Base-by-base conservation (phyloP, 2,113 vertebrate genomes). In the Gorsachius goisagi region DNA sequence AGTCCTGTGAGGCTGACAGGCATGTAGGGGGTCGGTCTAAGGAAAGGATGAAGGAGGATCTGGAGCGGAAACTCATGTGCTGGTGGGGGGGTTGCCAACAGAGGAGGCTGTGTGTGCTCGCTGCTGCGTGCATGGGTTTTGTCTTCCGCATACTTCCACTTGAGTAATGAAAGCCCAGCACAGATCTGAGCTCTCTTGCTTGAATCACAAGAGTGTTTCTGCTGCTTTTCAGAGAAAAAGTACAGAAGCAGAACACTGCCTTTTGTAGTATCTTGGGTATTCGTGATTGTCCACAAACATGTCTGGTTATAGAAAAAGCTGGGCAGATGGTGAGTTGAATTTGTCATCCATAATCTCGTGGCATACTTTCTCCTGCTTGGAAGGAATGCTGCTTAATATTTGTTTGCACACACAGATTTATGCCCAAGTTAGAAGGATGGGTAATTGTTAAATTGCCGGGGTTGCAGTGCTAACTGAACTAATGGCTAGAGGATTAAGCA, bases 31-130 rank as follows among this genome's bases (percentile, higher is more conserved):
- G 62, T 87, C 77, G 47, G 62, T 68, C 11, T 60, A 66, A 87
- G 87, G 56, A 82, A 81, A 64, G 73, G 77, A 81, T 73, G 73
- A 19, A 67, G 79, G 68, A 95, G 88, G 77, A 96, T 91, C 39
- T 95, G 93, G 89, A 96, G 91, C 17, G 0, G 93, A 93, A 96
- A 81, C 30, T 41, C 5, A 0, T 2, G 1, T 52, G 52, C 81
- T 56, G 87, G 60, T 52, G 53, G 55, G 63, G 22, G 49, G 56
- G 63, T 17, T 59, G 55, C 67, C 23, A n/a, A 37, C 39, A 85
- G 55, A 83, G 72, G 41, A 66, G 59, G 67, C 79, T 35, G 8
- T 32, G 39, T 58, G 52, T 2, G 7, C 79, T 88, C 9, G 1
- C 39, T 49, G 32, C 66, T 67, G 50, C 1, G 0, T 71, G 66